Base-by-base conservation (phyloP, 2,113 vertebrate species). In the Alligator sinensis region DNA sequence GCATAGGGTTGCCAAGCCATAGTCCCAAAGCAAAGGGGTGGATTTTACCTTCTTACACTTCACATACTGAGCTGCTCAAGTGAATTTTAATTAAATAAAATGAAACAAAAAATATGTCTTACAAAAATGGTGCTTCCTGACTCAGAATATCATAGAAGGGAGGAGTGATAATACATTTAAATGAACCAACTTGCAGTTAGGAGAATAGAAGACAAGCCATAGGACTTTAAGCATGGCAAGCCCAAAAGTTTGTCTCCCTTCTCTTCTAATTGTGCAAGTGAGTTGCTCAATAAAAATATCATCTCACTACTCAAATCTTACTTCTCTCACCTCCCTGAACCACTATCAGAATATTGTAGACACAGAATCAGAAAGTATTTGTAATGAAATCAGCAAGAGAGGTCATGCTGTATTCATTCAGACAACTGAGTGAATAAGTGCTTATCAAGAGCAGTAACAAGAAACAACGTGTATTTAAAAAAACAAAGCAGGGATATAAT, bases 51-150 rank as follows among this genome's bases (percentile, higher is more conserved):
- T 47, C 7, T 4, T 11, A 68, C 1, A 13, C 79, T 79, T 80
- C 4, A 25, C 4, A 34, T 1, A 76, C 2, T 80, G 28, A 28
- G 11, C 77, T 22, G 6, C 1, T 5, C 21, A 62, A 0, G 0
- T 77, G 78, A 76, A 58, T 16, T 86, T 84, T 66, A 30, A 60
- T 3, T 22, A 47, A 5, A 89, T 47, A 91, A 91, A 80, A 18
- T 34, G 58, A 83, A 61, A 54, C 86, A 22, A 7, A 79, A 0
- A 64, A 30, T 1, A 22, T 47, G 47, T 30, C 4, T 21, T 88
- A 47, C 47, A 89, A 91, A 80, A 75, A 12, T 22, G 16, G 3
- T 57, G 2, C 70, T 86, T 54, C 82, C 27, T 47, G 47, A 47
- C 47, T 47, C 47, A 47, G 47, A 47, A 47, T 47, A 47, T 47